These are phyloP conservation scores for Perccottus glenii DNA, from an alignment of 2,113 vertebrate species.

Conservation along the genomic window DNA sequence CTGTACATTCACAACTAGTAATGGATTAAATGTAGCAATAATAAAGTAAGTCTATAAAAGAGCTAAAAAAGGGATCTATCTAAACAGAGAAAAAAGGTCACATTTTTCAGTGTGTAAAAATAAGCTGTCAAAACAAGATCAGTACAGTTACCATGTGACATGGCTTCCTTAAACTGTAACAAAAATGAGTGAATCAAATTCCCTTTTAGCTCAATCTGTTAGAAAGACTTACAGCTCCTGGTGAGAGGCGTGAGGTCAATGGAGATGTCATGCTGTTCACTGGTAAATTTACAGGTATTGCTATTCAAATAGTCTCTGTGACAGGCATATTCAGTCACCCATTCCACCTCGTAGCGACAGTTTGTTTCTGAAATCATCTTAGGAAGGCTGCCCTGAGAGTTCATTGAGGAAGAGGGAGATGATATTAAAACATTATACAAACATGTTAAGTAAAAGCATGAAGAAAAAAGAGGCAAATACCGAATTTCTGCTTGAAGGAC, in stretches of 20 bases:
- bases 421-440: too few species aligned
- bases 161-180: conserved; percentile 41
- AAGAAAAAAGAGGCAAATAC: conserved; percentile 54
- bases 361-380: conserved; percentile 87
- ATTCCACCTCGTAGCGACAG: conserved; percentile 93
- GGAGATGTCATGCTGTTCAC: conserved; percentile 85
- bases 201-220: neutral
- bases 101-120: neutral
- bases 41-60: neutral
- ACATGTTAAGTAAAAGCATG: too few species aligned
- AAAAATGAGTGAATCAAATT: conserved; percentile 15
- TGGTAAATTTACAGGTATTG: conserved; percentile 81
- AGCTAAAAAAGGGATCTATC: neutral
- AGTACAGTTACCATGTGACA: conserved; percentile 1
- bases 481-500: conserved; percentile 86
- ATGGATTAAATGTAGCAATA: too few species aligned
- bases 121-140: conserved; percentile 22
- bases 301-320: conserved; percentile 94
- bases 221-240: conserved; percentile 68
- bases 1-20: neutral
- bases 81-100: too few species aligned
- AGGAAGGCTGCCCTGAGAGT: conserved; percentile 84
- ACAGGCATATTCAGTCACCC: conserved; percentile 95
- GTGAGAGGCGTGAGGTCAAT: conserved; percentile 87
- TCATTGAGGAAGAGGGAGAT: neutral